Base-by-base conservation (phyloP, 1,140 invertebrate species). In the Atta colombica region DNA sequence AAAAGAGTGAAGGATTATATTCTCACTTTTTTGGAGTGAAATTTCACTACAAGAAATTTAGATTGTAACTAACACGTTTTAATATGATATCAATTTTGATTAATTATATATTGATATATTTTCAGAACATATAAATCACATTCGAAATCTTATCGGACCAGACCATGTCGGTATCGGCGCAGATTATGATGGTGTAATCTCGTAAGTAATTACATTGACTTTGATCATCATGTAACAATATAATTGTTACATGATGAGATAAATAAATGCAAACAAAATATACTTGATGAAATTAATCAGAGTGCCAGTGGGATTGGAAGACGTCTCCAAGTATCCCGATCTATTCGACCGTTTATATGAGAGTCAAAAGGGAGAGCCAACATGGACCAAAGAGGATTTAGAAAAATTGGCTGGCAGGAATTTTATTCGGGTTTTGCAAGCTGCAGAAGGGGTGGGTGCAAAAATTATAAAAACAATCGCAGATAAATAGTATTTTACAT, bases 351-450 rank as follows among this genome's bases (percentile, higher is more conserved):
- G 96, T 77, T 93, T 97, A 8, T 93, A 95, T 39, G 93, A 95
- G 18, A 92, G 93, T 69, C 77, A 80, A 68, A 63, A 90, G 12
- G 92, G 93, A 45, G 94, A 96, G 39, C 94, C 94, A 69, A 94
- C 93, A 10, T 98, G 97, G 97, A 96, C 95, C 0, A 94, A 96
- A 68, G 95, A 95, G n/a, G 97, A 97, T 87, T 94, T 98, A 25
- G 96, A 97, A 90, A 97, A 97, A 94, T 93, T 98, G 45, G 97
- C 97, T 45, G 97, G 97, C 39, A 94, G 95, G 86, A 98, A 98
- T 94, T 95, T 97, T 66, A 94, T 97, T 60, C 94, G 97, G 87
- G 97, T 97, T 69, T 97, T 97, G 92, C 95, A 95, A 88, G 95
- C 96, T 92, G 97, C 96, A 14, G 97, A 97, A 95, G 93, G 96